phyloP scores from a whole-genome alignment of 2,113 vertebrate genomes.

The Plecotus auritus region DNA sequence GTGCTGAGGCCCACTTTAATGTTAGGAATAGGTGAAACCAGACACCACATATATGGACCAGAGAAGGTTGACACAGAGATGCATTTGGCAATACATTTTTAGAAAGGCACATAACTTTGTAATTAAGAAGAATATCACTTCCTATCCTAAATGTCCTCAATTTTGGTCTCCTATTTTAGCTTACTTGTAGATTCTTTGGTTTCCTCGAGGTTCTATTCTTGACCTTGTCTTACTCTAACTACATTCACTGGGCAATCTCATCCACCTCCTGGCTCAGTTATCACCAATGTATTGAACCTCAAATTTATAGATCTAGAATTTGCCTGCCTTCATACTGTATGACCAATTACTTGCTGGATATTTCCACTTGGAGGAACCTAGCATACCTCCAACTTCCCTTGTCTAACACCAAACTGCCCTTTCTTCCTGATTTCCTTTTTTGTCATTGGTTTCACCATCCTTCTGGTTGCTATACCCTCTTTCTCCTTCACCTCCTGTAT shows the following conservation, averaged over 20 bases:
- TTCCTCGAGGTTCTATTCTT: background rate
- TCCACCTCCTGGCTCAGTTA: background rate
- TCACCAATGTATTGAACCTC: background rate
- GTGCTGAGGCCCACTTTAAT: background rate
- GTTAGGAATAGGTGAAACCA: background rate
- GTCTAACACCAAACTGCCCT: background rate
- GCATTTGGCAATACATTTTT: background rate
- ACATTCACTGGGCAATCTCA: background rate
- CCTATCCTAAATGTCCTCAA: background rate
- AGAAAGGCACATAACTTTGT: background rate
- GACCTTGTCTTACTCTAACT: background rate
- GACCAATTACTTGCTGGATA: background rate
- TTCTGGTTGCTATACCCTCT: accelerated
- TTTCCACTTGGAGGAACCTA: background rate
- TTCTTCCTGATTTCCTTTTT: background rate
- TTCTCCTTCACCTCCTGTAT: background rate
- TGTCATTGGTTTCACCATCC: background rate
- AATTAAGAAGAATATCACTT: background rate
- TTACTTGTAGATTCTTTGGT: background rate
- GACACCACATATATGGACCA: background rate
- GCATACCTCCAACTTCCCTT: background rate
- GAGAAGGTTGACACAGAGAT: background rate
- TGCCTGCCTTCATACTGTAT: background rate
- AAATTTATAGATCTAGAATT: background rate
- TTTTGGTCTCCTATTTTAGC: background rate